Conservation (phyloP, 2,113 vertebrate genomes). For the Dipodomys stephensi region DNA sequence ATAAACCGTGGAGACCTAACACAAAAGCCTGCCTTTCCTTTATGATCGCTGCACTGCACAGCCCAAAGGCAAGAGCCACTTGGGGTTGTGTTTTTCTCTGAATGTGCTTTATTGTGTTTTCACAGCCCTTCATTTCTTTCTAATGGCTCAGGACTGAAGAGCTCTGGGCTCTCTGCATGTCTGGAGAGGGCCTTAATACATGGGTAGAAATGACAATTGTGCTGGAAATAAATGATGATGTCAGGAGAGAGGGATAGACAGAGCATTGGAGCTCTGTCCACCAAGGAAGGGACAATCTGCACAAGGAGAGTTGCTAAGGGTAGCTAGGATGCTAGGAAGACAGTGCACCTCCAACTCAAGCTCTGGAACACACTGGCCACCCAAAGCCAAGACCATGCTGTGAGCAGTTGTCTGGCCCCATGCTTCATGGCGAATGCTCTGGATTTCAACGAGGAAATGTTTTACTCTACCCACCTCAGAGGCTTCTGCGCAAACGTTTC, state of each 20-base stretch:
- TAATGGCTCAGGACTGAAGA: background rate
- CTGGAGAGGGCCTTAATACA: background rate
- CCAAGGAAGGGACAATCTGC: background rate
- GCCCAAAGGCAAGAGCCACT: background rate
- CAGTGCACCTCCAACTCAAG: accelerated
- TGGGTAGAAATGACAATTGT: background rate
- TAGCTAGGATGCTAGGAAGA: no score
- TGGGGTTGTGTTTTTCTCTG: background rate
- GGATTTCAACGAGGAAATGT: background rate
- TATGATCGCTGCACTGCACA: background rate
- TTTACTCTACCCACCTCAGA: background rate
- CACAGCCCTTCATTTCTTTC: constrained; percentile 20
- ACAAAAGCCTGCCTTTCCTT: constrained; percentile 24
- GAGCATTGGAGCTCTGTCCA: background rate
- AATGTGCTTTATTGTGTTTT: background rate
- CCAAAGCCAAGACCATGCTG: accelerated
- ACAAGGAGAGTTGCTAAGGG: no score
- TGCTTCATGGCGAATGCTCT: background rate
- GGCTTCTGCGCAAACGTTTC: background rate
- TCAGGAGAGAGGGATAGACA: background rate
- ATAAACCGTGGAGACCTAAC: background rate
- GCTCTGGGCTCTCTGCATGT: background rate
- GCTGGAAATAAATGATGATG: background rate
- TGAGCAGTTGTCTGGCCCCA: background rate
- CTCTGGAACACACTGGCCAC: accelerated